These are phyloP conservation scores for Spheniscus mendiculus DNA, from an alignment of 2,113 vertebrate species.

Conservation along the genomic window DNA sequence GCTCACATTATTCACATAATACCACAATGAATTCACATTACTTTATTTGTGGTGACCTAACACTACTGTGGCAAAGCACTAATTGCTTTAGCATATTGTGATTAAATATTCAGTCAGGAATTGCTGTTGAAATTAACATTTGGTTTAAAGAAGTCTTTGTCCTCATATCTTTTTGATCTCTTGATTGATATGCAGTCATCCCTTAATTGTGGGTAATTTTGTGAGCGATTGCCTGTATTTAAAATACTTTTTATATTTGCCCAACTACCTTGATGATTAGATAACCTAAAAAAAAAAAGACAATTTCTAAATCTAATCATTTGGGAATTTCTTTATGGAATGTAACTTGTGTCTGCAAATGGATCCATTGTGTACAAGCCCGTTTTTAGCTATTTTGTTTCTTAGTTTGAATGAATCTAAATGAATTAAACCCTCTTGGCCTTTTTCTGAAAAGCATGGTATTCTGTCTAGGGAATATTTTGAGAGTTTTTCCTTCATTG, in stretches of 20 bases:
- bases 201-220: background rate
- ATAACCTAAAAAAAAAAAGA: background rate
- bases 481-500: background rate
- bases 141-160: slow-evolving; percentile 1
- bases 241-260: slow-evolving; percentile 11
- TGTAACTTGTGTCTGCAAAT: background rate
- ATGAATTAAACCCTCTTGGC: background rate
- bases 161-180: slow-evolving; percentile 17
- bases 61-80: background rate
- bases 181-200: slow-evolving; percentile 4
- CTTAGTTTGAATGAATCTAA: background rate
- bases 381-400: background rate
- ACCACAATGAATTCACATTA: background rate
- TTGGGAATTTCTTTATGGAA: background rate
- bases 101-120: background rate
- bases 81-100: slow-evolving; percentile 7
- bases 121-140: background rate
- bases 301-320: background rate
- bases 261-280: background rate
- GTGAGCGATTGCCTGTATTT: background rate
- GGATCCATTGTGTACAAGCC: background rate
- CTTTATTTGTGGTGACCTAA: slow-evolving; percentile 23
- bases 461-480: background rate
- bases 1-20: background rate
- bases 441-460: background rate